phyloP scores from a whole-genome alignment of 2,113 vertebrate genomes.

The Arizona elegans region DNA sequence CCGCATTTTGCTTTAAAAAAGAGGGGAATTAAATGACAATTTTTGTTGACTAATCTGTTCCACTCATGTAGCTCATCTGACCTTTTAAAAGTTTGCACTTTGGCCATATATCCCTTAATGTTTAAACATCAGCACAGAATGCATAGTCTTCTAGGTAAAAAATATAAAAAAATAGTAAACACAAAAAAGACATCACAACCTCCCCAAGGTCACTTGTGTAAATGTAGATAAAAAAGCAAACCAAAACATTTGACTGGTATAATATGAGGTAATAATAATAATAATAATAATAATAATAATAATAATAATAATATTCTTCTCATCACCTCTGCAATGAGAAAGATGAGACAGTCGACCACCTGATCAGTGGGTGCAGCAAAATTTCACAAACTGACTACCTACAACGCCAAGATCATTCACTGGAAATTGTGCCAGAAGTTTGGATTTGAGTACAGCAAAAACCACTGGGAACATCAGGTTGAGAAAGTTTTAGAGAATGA shows the following conservation, averaged over 20 bases:
- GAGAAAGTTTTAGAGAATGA: too few relatives aligned
- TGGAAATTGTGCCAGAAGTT: too few relatives aligned
- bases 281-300: too few relatives aligned
- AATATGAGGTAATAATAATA: neutral
- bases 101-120: slow-evolving; percentile 39
- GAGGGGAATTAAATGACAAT: slow-evolving; percentile 5
- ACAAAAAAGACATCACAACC: neutral
- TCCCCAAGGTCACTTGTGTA: neutral
- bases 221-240: neutral
- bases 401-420: too few relatives aligned
- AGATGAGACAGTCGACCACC: too few relatives aligned
- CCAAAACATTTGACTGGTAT: neutral
- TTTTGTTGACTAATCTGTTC: slow-evolving; percentile 46
- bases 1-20: slow-evolving; percentile 34
- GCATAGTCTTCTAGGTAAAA: neutral
- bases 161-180: neutral
- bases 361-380: too few relatives aligned
- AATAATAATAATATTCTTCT: too few relatives aligned
- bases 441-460: too few relatives aligned
- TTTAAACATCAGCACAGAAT: slow-evolving; percentile 48
- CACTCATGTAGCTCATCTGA: neutral
- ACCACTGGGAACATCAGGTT: too few relatives aligned
- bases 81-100: slow-evolving; percentile 44
- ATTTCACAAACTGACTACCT: too few relatives aligned
- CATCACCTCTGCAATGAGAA: too few relatives aligned